Evolutionary conservation across 2,888 invertebrate genomes (phyloP), one percentile per base, ranked within the genome.

Genomic region (Tipula helvola): DNA sequence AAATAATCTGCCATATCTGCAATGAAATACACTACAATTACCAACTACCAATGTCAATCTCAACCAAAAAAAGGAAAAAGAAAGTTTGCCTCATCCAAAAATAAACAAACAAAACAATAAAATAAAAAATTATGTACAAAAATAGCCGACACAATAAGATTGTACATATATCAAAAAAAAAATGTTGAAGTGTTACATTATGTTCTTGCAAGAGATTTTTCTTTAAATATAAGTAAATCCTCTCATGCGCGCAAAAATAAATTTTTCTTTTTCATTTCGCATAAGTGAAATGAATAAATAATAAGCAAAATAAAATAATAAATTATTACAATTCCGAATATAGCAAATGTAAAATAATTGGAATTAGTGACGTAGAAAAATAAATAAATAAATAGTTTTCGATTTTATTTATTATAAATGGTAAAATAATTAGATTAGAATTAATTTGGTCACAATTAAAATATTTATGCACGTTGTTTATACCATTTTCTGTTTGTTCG

Each of bases 231-330:
- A 71, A 71, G 10, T 28, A 18, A 28, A 71, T 28, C 52, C 52
- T 52, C 10, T 28, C 71, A 28, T 28, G 71, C 71, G 71, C 18
- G 71, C 10, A 8, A 28, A 18, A 18, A 18, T n/a, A 71, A 28
- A 71, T 28, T 71, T 71, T 71, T 71, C 71, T 71, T 71, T 71
- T 71, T 71, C 71, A 71, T 71, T 71, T 71, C 71, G 71, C 71
- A 71, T 71, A 71, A 71, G 71, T 71, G 71, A 71, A 71, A 71
- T 71, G 71, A 71, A 71, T 71, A 71, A 71, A 71, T 71, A 71
- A 71, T 52, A 39, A 39, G 39, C 5, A 39, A 39, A 7, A 1
- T 39, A 52, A 52, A 7, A 39, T 39, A 52, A 52, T 18, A 28
- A 71, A 71, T 28, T 52, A 71, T 71, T 28, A 57, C 16, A 71